These are phyloP conservation scores for Phalacrocorax pelagicus DNA, from an alignment of 2,113 vertebrate genomes.

Conservation along the genomic window DNA sequence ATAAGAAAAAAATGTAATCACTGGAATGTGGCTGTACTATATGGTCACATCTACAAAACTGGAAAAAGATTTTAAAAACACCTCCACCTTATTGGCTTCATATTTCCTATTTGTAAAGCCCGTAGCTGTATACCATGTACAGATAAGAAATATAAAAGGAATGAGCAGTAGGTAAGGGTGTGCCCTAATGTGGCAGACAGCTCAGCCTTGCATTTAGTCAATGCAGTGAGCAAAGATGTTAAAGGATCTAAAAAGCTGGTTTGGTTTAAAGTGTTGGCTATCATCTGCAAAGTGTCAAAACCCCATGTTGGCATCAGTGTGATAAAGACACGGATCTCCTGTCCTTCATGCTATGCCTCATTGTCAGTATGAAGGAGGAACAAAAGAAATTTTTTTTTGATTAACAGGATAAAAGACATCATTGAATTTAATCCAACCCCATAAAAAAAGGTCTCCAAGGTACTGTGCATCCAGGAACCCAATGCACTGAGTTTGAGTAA, in stretches of 20 bases:
- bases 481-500: neutral
- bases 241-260: neutral
- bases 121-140: neutral
- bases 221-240: accelerated
- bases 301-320: neutral
- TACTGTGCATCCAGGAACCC: neutral
- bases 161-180: neutral
- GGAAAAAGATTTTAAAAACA: neutral
- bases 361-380: neutral
- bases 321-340: neutral
- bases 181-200: neutral
- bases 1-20: neutral
- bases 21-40: neutral
- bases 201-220: neutral
- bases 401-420: neutral
- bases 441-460: neutral
- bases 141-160: neutral
- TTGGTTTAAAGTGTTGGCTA: neutral
- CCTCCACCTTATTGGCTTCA: neutral
- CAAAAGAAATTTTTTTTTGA: neutral
- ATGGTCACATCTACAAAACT: neutral
- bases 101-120: neutral
- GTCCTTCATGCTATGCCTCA: neutral
- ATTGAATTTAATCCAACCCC: neutral
- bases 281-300: neutral